A percentile compares a stretch with the other conserved stretches of the same genome.
Evolutionary conservation across 2,113 vertebrate genomes (phyloP).

Genomic region (Callipepla californica): DNA sequence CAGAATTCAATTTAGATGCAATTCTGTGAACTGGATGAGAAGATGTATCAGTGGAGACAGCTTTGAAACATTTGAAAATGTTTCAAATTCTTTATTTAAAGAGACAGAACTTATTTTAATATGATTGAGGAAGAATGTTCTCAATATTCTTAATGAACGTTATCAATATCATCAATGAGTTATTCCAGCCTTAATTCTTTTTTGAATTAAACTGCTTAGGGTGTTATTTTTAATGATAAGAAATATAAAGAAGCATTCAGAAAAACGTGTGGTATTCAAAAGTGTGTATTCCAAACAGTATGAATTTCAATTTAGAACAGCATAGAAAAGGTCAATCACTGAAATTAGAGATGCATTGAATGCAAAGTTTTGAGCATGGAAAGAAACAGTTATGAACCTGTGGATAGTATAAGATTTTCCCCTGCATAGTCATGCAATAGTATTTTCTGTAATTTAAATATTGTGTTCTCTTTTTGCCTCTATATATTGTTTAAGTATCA

Average conservation of each 20-base stretch:
- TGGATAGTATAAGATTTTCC: neutral
- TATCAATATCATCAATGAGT: neutral
- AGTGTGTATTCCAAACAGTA: neutral
- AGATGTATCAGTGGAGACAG: neutral
- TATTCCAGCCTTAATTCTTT: neutral
- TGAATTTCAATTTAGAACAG: slow-evolving; percentile 8
- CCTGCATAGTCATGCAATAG: neutral
- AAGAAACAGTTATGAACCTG: neutral
- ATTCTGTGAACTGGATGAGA: neutral
- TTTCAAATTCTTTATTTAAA: neutral
- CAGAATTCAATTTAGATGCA: neutral
- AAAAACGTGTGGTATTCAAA: neutral
- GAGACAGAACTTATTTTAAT: neutral
- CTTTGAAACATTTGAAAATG: neutral
- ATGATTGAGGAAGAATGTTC: neutral
- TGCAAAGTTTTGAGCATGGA: neutral
- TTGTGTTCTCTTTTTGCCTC: neutral
- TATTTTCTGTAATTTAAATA: neutral
- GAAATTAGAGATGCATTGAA: slow-evolving; percentile 13
- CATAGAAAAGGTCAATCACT: neutral
- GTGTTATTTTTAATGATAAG: neutral
- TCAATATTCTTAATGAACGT: neutral
- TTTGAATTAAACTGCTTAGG: neutral
- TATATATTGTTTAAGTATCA: neutral
- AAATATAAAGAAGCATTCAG: neutral